Conservation (phyloP, 2,888 invertebrate genomes). For the Gortyna flavago region DNA sequence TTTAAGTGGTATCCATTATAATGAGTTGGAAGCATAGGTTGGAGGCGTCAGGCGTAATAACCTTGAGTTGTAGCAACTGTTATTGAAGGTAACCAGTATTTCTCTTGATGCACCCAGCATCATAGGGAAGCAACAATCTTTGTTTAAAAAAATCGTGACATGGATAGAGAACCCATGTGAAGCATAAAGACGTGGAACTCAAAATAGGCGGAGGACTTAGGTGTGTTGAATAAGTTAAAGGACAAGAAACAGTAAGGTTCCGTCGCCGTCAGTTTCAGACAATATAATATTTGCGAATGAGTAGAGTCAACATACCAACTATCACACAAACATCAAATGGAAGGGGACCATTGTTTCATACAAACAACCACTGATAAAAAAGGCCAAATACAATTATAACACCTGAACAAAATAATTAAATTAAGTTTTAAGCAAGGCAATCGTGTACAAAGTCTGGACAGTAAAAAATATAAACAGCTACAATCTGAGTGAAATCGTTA, state of each 20-base stretch:
- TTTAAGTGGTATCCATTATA: no score
- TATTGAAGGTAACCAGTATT: neutral
- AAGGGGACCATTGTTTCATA: neutral
- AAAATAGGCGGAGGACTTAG: neutral
- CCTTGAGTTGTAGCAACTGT: neutral
- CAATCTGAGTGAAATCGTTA: conserved; percentile 81
- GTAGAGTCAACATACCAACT: neutral
- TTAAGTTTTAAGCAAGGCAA: conserved; percentile 20
- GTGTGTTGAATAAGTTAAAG: neutral
- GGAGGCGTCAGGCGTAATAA: neutral
- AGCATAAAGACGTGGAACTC: neutral
- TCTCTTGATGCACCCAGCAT: neutral
- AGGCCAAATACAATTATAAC: neutral
- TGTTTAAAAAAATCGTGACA: neutral
- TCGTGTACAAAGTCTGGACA: conserved; percentile 14
- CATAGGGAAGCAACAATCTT: no score
- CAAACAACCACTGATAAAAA: neutral
- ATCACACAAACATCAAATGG: neutral
- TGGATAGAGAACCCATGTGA: neutral
- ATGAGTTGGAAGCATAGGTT: neutral
- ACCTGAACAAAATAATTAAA: conserved; percentile 8
- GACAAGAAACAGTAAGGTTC: neutral
- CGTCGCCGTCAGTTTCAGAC: neutral
- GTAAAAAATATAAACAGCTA: conserved; percentile 72
- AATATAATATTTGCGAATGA: neutral